Percentiles rank a stretch among this genome's conserved stretches.
Evolutionary conservation across 2,888 invertebrate genomes (phyloP).

Genomic region (Volucella zonaria): DNA sequence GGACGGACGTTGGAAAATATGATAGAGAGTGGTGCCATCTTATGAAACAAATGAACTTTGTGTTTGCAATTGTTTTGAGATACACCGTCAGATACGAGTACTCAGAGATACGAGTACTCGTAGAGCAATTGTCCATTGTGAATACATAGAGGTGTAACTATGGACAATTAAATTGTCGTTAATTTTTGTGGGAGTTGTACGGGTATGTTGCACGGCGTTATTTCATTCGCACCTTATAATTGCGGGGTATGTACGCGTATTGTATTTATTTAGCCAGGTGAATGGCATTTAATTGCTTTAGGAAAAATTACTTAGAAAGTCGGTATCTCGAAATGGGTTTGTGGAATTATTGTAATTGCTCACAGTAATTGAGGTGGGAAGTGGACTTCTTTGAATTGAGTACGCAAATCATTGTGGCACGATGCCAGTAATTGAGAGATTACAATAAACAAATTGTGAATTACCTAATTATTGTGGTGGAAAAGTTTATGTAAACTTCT

Average conservation of each 20-base stretch:
- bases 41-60: slow-evolving; percentile 25
- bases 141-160: slow-evolving; percentile 17
- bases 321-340: background rate
- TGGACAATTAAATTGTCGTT: slow-evolving; percentile 58
- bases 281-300: background rate
- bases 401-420: too few relatives aligned
- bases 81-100: background rate
- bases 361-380: background rate
- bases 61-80: background rate
- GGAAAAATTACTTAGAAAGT: slow-evolving; percentile 35
- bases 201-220: background rate
- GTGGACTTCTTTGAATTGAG: too few relatives aligned
- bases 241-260: background rate
- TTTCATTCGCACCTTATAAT: background rate
- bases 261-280: slow-evolving; percentile 8
- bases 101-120: too few relatives aligned
- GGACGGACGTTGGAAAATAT: background rate
- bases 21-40: slow-evolving; percentile 36
- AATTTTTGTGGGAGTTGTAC: slow-evolving; percentile 58
- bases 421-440: too few relatives aligned
- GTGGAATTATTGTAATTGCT: background rate
- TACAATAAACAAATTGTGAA: too few relatives aligned
- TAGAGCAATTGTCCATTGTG: slow-evolving; percentile 1
- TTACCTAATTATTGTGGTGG: too few relatives aligned
- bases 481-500: too few relatives aligned